A percentile compares a stretch with the other conserved stretches of the same genome.
These are phyloP conservation scores for Lagodon rhomboides DNA, from an alignment of 2,797 vertebrate species.

Conservation along the genomic window DNA sequence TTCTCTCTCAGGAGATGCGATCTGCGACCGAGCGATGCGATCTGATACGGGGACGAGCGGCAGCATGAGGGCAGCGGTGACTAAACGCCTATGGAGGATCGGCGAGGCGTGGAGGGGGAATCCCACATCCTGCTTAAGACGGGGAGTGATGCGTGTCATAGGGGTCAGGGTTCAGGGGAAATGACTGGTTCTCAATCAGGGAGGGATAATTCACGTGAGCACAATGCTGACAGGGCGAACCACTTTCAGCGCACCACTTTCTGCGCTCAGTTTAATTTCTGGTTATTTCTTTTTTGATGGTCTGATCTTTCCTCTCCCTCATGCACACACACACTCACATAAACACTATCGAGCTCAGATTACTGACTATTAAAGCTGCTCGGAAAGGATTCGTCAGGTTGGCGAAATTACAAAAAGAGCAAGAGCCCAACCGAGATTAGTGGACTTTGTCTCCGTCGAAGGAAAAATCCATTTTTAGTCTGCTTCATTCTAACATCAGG, in stretches of 20 bases:
- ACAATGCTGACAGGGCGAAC: conserved; percentile 9
- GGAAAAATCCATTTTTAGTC: conserved; percentile 34
- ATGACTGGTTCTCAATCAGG: conserved; percentile 30
- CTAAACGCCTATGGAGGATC: conserved; percentile 70
- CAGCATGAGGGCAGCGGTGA: conserved; percentile 62
- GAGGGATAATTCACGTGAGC: conserved; percentile 32
- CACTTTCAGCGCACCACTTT: background rate
- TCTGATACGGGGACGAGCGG: conserved; percentile 52
- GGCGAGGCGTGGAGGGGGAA: conserved; percentile 60
- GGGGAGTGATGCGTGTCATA: conserved; percentile 66
- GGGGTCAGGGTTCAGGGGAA: conserved; percentile 49
- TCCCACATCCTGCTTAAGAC: conserved; percentile 68
- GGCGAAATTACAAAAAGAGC: conserved; percentile 43
- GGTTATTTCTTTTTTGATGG: conserved; percentile 2
- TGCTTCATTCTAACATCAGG: conserved; percentile 40
- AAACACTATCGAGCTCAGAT: conserved; percentile 32
- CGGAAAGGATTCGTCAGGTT: conserved; percentile 20
- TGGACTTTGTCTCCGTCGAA: conserved; percentile 19
- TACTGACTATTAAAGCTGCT: conserved; percentile 48
- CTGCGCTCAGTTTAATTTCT: background rate
- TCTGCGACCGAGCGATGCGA: conserved; percentile 37
- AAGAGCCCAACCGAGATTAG: conserved; percentile 45
- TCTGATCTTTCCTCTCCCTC: background rate
- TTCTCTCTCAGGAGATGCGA: conserved; percentile 34
- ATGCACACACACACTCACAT: conserved; percentile 5